Conservation (phyloP, 2,888 invertebrate species). For the Meloe dianella region DNA sequence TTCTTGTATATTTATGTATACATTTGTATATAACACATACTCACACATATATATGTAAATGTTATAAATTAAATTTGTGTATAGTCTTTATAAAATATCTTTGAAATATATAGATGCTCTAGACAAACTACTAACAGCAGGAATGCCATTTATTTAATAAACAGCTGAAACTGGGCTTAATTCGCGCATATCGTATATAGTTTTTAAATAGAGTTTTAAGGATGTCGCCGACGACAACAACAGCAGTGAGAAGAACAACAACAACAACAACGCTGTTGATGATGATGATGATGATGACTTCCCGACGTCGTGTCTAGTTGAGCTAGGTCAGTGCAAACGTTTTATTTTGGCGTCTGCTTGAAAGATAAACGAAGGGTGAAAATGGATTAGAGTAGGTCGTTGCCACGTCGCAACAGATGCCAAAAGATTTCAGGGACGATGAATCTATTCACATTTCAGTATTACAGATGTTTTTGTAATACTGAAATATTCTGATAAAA, state of each 20-base stretch:
- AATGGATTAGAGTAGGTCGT: constrained; percentile 32
- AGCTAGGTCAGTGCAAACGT: constrained; percentile 30
- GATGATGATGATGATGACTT: constrained; percentile 19
- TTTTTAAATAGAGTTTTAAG: constrained; percentile 27
- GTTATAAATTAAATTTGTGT: background rate
- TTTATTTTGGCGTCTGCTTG: constrained; percentile 28
- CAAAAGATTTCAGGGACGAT: constrained; percentile 20
- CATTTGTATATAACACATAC: background rate
- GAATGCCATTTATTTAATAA: constrained; percentile 10
- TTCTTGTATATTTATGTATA: background rate
- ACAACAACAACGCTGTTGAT: background rate
- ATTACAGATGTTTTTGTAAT: background rate
- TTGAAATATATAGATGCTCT: constrained; percentile 1
- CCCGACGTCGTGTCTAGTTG: constrained; percentile 26
- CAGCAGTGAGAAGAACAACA: background rate
- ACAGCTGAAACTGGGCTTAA: constrained; percentile 16
- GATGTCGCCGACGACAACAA: background rate
- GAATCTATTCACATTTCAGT: no score
- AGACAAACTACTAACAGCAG: constrained; percentile 21
- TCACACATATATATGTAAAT: background rate
- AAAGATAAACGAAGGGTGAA: constrained; percentile 22
- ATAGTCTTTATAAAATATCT: background rate
- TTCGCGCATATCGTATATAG: constrained; percentile 26
- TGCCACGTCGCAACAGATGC: constrained; percentile 25
- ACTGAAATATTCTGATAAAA: background rate